Evolutionary conservation across 2,113 vertebrate genomes (phyloP).

Genomic region (Henicopernis longicauda): DNA sequence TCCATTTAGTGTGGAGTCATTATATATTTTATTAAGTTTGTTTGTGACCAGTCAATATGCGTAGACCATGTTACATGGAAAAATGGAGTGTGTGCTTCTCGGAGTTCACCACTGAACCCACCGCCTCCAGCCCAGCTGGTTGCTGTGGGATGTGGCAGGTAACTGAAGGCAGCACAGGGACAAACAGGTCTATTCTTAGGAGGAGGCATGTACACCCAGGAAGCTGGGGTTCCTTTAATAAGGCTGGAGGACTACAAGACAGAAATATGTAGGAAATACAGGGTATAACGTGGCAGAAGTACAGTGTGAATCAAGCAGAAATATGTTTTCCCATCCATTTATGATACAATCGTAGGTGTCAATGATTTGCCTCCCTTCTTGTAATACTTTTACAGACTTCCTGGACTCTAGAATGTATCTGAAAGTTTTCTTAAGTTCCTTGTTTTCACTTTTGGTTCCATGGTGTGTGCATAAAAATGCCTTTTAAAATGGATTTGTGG

Average conservation of each 20-base stretch:
- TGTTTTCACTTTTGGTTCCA: not conserved
- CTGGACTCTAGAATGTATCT: not conserved
- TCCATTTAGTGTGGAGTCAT: not conserved
- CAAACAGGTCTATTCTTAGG: not conserved
- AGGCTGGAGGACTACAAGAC: not conserved
- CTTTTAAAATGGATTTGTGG: slow-evolving; percentile 2
- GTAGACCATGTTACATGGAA: not conserved
- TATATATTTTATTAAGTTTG: not conserved
- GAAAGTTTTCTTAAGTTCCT: not conserved
- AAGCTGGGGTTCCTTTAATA: not conserved
- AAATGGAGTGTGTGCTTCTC: too few species aligned
- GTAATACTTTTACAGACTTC: not conserved
- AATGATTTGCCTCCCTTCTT: not conserved
- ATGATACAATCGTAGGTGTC: not conserved
- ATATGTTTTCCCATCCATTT: not conserved
- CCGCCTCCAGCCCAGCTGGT: not conserved
- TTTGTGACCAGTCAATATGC: not conserved
- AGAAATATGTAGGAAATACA: not conserved
- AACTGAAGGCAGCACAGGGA: not conserved
- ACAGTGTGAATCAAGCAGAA: not conserved
- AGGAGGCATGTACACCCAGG: not conserved
- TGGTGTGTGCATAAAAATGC: not conserved
- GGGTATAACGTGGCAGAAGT: not conserved
- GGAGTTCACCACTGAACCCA: not conserved
- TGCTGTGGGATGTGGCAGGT: not conserved